Evolutionary conservation across 2,888 invertebrate species (phyloP).

Genomic region (Pristionchus mayeri): DNA sequence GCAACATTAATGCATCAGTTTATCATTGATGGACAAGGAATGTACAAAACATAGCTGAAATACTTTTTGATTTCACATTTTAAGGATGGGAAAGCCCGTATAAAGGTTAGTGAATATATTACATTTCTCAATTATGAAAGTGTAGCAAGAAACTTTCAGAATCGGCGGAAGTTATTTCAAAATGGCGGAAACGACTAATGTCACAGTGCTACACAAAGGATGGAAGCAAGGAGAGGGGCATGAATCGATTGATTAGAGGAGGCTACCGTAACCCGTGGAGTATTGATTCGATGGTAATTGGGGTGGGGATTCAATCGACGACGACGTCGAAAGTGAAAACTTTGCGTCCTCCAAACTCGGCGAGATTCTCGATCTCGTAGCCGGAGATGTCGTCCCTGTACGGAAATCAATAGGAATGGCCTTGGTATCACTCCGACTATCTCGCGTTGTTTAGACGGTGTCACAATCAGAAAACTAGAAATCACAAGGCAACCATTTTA

Average conservation of each 20-base stretch:
- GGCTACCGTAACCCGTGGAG: constrained; percentile 35
- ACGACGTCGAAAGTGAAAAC: constrained; percentile 38
- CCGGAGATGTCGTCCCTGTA: constrained; percentile 41
- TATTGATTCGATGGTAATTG: background rate
- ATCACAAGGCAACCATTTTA: too few relatives aligned
- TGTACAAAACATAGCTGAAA: constrained; percentile 6
- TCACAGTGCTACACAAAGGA: background rate
- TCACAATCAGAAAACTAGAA: too few relatives aligned
- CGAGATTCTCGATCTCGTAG: constrained; percentile 24
- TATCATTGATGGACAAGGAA: background rate
- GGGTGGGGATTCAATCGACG: background rate
- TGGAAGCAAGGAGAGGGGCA: background rate
- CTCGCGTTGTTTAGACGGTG: too few relatives aligned
- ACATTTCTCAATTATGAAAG: too few relatives aligned
- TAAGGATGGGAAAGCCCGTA: background rate
- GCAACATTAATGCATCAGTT: background rate
- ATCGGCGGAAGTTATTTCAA: background rate
- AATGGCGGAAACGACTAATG: background rate
- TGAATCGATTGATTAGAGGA: background rate
- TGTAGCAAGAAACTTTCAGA: background rate
- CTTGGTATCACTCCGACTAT: too few relatives aligned
- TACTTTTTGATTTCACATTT: constrained; percentile 26
- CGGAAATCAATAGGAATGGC: too few relatives aligned
- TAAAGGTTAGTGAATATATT: background rate
- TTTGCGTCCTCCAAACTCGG: constrained; percentile 19